Conservation (phyloP, 2,113 vertebrate genomes). For the Colistium nudipinnis region DNA sequence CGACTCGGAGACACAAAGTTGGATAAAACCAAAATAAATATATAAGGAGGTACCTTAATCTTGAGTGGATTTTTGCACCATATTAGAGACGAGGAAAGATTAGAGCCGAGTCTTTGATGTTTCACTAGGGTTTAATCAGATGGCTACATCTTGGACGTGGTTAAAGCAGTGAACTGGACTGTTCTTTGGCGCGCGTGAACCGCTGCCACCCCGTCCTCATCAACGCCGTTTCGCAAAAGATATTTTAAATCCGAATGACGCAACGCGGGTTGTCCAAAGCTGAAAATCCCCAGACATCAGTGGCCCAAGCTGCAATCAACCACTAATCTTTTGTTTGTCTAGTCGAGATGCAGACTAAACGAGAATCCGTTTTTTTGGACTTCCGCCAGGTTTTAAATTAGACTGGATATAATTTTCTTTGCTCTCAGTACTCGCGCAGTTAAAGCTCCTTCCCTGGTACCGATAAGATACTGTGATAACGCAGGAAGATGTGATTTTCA, state of each 20-base stretch:
- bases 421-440: background rate
- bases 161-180: constrained; percentile 30
- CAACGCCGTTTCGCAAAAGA: constrained; percentile 33
- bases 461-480: background rate
- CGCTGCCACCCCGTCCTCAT: constrained; percentile 29
- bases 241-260: constrained; percentile 38
- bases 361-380: constrained; percentile 13
- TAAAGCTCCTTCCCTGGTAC: background rate
- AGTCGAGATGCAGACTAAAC: constrained; percentile 16
- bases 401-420: background rate
- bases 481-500: too few relatives aligned
- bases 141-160: constrained; percentile 42
- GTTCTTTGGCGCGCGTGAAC: constrained; percentile 10
- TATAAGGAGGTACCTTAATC: constrained; percentile 47
- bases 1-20: constrained; percentile 13
- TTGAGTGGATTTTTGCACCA: constrained; percentile 26
- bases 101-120: constrained; percentile 42
- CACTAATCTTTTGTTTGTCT: constrained; percentile 51
- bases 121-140: constrained; percentile 61
- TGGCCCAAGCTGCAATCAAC: constrained; percentile 44
- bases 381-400: background rate
- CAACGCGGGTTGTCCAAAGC: constrained; percentile 31
- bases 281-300: constrained; percentile 41
- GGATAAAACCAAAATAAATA: constrained; percentile 40
- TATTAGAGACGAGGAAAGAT: constrained; percentile 24